These are phyloP conservation scores for Leptinotarsa juncta DNA, from an alignment of 2,888 invertebrate genomes.

Conservation along the genomic window DNA sequence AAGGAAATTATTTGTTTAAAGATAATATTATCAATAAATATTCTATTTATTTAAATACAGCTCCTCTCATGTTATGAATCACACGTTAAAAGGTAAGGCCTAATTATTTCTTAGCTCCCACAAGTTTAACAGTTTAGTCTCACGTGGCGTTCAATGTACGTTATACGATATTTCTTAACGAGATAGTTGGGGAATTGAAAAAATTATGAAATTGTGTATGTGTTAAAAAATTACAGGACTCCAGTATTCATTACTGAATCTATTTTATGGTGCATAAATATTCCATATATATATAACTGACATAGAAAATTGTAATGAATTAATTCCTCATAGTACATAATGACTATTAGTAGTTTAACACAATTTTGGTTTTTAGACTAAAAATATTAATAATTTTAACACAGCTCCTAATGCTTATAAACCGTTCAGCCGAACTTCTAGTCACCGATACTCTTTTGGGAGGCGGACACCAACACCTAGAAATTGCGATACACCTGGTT, in stretches of 20 bases:
- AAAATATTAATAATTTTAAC: constrained; percentile 44
- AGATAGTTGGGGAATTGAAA: no score
- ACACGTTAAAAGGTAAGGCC: no score
- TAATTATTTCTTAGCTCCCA: no score
- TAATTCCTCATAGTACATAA: neutral
- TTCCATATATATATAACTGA: constrained; percentile 14
- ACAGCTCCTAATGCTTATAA: constrained; percentile 55
- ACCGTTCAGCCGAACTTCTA: constrained; percentile 53
- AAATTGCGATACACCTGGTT: constrained; percentile 66
- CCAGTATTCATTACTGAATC: neutral
- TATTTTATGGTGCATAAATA: constrained; percentile 23
- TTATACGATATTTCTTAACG: no score
- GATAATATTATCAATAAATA: no score
- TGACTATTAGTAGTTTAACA: constrained; percentile 21
- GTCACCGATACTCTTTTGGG: constrained; percentile 68
- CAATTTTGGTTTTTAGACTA: constrained; percentile 14
- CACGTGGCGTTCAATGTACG: no score
- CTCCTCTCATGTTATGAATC: no score
- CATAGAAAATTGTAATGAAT: neutral
- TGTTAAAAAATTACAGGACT: no score
- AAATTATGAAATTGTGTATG: no score
- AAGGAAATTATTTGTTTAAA: no score
- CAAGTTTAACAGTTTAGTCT: no score
- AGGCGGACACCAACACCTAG: constrained; percentile 69
- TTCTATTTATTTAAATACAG: no score